Conservation (phyloP, 1,140 invertebrate species). For the Ephestia elutella region DNA sequence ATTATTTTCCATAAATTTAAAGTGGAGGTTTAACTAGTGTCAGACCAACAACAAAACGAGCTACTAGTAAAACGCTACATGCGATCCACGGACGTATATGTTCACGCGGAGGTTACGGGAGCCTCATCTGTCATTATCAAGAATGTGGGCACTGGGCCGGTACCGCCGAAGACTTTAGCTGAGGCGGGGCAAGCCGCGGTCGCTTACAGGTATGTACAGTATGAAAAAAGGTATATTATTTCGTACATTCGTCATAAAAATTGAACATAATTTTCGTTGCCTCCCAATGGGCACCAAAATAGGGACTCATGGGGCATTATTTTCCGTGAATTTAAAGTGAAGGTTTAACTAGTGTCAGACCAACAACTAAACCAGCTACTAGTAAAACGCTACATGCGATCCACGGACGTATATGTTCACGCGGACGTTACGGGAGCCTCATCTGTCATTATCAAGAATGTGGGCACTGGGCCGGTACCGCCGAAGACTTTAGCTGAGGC, state of each 20-base stretch:
- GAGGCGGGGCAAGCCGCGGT: slow-evolving; percentile 98
- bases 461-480: slow-evolving; percentile 80
- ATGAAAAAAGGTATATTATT: no score
- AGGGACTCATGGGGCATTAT: no score
- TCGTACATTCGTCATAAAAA: no score
- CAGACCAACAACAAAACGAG: slow-evolving; percentile 99
- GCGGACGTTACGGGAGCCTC: slow-evolving; percentile 97
- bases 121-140: slow-evolving; percentile 96
- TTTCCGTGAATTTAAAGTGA: no score
- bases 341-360: no score
- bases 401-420: slow-evolving; percentile 91
- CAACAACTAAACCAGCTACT: slow-evolving; percentile 98
- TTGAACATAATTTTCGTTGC: no score
- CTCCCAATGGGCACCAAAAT: no score
- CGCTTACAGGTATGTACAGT: slow-evolving; percentile 89
- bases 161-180: slow-evolving; percentile 95
- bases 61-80: slow-evolving; percentile 96
- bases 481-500: slow-evolving; percentile 98
- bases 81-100: slow-evolving; percentile 87
- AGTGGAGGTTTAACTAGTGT: no score
- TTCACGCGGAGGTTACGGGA: slow-evolving; percentile 96
- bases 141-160: slow-evolving; percentile 82
- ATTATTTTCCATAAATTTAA: no score
- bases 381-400: slow-evolving; percentile 93
- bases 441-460: slow-evolving; percentile 96